These are phyloP conservation scores for Pristionchus entomophagus DNA, from an alignment of 2,888 invertebrate genomes.

Conservation along the genomic window DNA sequence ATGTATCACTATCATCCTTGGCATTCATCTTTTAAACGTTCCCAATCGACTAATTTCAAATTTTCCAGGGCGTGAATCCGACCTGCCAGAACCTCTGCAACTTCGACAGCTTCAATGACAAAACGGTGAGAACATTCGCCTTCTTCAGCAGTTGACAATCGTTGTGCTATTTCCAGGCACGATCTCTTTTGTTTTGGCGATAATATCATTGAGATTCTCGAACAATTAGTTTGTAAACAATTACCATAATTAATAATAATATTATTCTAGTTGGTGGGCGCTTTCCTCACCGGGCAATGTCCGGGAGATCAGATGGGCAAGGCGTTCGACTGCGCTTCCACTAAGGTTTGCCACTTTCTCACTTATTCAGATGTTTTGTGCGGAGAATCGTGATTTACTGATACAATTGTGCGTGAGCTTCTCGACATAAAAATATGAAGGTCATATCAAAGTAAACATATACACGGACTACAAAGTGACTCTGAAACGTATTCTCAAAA, in stretches of 20 bases:
- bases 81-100: slow-evolving; percentile 71
- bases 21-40: too few relatives aligned
- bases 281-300: slow-evolving; percentile 71
- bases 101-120: slow-evolving; percentile 73
- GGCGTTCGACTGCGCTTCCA: slow-evolving; percentile 73
- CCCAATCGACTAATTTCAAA: too few relatives aligned
- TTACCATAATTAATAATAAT: not conserved
- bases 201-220: too few relatives aligned
- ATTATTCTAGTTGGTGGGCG: slow-evolving; percentile 66
- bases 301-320: slow-evolving; percentile 72
- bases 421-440: too few relatives aligned
- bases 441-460: too few relatives aligned
- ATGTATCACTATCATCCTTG: too few relatives aligned
- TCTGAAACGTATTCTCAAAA: too few relatives aligned
- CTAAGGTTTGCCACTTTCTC: slow-evolving; percentile 53
- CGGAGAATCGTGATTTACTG: too few relatives aligned
- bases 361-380: not conserved
- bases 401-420: too few relatives aligned
- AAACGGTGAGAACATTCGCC: slow-evolving; percentile 59
- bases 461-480: too few relatives aligned
- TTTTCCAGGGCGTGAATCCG: slow-evolving; percentile 58
- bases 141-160: not conserved
- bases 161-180: not conserved
- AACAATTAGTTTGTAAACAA: not conserved
- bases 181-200: too few relatives aligned